Conservation (phyloP, 1,140 invertebrate species). For the Scylla paramamosain region DNA sequence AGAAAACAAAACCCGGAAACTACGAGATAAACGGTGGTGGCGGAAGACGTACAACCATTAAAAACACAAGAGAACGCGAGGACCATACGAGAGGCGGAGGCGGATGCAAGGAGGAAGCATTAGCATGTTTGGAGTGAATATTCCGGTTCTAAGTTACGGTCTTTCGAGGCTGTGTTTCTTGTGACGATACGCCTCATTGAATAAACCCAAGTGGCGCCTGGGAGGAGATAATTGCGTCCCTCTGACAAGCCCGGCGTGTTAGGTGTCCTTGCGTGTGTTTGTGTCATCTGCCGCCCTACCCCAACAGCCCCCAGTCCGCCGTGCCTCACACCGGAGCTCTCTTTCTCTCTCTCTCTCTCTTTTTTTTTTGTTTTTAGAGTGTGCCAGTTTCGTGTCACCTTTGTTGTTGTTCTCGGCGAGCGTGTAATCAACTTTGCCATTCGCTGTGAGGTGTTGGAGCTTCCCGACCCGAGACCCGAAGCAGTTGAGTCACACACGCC, state of each 20-base stretch:
- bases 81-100: neutral
- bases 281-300: neutral
- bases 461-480: neutral
- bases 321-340: too few relatives aligned
- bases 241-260: neutral
- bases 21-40: neutral
- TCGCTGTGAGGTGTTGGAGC: neutral
- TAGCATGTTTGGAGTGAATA: neutral
- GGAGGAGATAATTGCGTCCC: neutral
- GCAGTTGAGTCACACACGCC: neutral
- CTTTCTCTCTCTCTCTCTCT: too few relatives aligned
- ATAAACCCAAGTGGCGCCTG: neutral
- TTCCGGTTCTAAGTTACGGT: neutral
- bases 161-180: neutral
- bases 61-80: neutral
- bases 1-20: neutral
- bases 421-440: neutral
- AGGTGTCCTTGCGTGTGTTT: slow-evolving; percentile 8
- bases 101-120: neutral
- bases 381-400: neutral
- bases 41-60: neutral
- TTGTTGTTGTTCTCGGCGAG: neutral
- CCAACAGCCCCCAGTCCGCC: neutral
- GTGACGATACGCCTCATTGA: neutral
- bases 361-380: neutral